Evolutionary conservation across 2,888 invertebrate species (phyloP), one percentile per base, ranked within the genome.

Genomic region (Caenorhabditis panamensis): DNA sequence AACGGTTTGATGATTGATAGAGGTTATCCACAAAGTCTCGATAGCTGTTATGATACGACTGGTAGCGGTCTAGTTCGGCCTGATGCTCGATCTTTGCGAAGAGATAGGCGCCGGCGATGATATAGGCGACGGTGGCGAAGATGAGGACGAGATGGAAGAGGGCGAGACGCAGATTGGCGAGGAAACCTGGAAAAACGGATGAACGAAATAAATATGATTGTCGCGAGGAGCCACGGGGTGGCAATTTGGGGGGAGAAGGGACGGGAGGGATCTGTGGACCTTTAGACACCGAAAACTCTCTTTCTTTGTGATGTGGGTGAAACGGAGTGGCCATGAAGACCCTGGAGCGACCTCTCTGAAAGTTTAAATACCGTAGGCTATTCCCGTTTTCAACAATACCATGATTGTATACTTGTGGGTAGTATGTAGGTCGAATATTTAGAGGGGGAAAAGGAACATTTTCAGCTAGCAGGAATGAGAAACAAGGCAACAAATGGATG

Each of bases 81-180:
- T 85, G 84, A 56, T 79, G 73, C 64, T 85, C 85, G 68, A 85
- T 85, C 59, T 78, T 78, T 1, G 79, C 73, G 76, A 85, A 85
- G 11, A 85, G 71, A 22, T 76, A 69, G 18, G 88, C 89, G 37
- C 89, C 89, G 0, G 84, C 56, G 36, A 84, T 71, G 54, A 84
- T 83, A 73, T 89, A 89, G 16, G 85, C 58, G 20, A 86, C 59
- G 2, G 89, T 89, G 22, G 86, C 85, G 8, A 83, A 56, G 54
- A 89, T 83, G 41, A 89, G 84, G 9, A 87, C 82, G 41, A 89
- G 84, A 56, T 89, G 89, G 37, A 88, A 88, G 13, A 89, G 84
- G 16, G 86, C 85, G 11, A 89, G 69, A 24, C 89, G 85, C 36
- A 88, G 59, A 37, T 80, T 79, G 1, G 79, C 79, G 4, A 79